Conservation (phyloP, 2,113 vertebrate genomes). For the Centropus unirufus region DNA sequence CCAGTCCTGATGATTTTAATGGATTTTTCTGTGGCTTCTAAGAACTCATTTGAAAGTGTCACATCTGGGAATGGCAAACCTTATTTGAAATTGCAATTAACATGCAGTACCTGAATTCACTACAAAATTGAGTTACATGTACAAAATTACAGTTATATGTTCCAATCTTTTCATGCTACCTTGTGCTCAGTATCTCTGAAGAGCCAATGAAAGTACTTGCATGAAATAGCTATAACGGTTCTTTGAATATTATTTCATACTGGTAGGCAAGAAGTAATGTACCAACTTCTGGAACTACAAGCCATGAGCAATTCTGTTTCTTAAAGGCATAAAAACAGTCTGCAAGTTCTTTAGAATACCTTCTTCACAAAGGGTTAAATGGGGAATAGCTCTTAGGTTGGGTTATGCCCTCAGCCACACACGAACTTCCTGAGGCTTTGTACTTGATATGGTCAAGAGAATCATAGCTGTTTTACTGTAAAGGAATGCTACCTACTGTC, state of each 20-base stretch:
- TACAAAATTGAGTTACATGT: neutral
- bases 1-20: neutral
- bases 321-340: neutral
- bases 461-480: neutral
- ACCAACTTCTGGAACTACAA: neutral
- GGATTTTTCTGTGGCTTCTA: neutral
- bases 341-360: neutral
- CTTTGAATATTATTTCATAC: neutral
- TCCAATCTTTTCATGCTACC: neutral
- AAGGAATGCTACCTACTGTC: neutral
- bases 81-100: neutral
- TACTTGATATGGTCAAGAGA: neutral
- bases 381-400: neutral
- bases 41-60: fast-evolving
- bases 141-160: neutral
- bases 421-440: neutral
- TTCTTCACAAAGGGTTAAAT: neutral
- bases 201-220: neutral
- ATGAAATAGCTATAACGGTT: neutral
- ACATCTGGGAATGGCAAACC: neutral
- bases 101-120: neutral
- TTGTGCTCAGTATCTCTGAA: neutral
- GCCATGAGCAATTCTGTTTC: neutral
- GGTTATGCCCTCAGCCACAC: neutral
- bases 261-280: neutral